phyloP scores from a whole-genome alignment of 1,140 invertebrate species.

The Dryas iulia region DNA sequence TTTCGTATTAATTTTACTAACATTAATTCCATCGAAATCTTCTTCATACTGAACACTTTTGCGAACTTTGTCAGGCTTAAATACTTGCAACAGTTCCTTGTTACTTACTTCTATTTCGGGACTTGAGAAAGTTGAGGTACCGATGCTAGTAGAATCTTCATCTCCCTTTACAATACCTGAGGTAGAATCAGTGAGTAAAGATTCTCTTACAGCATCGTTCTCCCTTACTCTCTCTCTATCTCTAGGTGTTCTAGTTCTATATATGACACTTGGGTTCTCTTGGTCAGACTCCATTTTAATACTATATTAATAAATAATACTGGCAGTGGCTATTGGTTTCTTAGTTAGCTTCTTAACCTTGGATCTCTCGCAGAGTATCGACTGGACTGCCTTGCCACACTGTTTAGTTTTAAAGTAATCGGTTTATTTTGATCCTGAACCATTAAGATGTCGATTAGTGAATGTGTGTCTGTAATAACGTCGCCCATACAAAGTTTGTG shows the following conservation, averaged over 20 bases:
- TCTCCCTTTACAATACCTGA: constrained; percentile 68
- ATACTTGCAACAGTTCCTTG: constrained; percentile 37
- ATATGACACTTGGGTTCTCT: constrained; percentile 44
- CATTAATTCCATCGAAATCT: constrained; percentile 35
- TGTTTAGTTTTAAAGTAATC: constrained; percentile 67
- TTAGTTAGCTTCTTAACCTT: constrained; percentile 70
- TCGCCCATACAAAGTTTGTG: constrained; percentile 52
- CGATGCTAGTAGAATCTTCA: constrained; percentile 53
- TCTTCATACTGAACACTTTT: constrained; percentile 34
- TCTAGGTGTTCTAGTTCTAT: constrained; percentile 49
- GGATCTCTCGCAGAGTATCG: constrained; percentile 76
- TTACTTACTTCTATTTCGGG: constrained; percentile 57
- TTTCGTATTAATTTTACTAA: constrained; percentile 13
- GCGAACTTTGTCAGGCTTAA: constrained; percentile 7
- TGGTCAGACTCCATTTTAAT: constrained; percentile 54
- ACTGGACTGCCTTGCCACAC: constrained; percentile 65
- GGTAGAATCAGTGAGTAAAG: constrained; percentile 64
- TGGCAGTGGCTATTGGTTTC: constrained; percentile 39
- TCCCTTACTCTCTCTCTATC: constrained; percentile 41
- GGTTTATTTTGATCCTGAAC: constrained; percentile 70
- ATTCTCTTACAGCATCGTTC: constrained; percentile 46
- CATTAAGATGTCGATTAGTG: constrained; percentile 63
- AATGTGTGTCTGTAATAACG: constrained; percentile 28
- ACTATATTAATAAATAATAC: constrained; percentile 53
- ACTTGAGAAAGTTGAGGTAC: constrained; percentile 59